Percentiles rank a stretch among this genome's conserved stretches.
Conservation (phyloP, 2,113 vertebrate genomes). For the Peromyscus polionotus region DNA sequence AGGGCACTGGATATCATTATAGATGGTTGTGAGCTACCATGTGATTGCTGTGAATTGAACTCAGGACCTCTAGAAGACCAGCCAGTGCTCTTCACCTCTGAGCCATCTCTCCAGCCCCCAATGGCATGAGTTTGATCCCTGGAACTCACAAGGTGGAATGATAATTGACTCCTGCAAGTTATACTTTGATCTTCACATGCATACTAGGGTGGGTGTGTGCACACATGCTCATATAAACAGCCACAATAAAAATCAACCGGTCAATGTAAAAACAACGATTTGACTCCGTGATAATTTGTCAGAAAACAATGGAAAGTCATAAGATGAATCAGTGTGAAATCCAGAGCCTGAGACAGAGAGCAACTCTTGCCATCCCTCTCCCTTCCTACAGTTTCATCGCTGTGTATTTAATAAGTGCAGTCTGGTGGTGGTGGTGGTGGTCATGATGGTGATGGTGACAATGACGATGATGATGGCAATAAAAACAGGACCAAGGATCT, state of each 20-base stretch:
- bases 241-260: too few species aligned
- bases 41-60: too few species aligned
- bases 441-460: accelerated
- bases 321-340: neutral
- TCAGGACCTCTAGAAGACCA: too few species aligned
- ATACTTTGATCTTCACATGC: neutral
- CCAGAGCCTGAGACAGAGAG: neutral
- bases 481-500: neutral
- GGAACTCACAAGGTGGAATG: neutral
- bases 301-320: neutral
- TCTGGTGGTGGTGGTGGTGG: accelerated
- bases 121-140: neutral
- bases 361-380: accelerated
- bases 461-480: neutral
- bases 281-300: neutral
- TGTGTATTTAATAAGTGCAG: neutral
- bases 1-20: too few species aligned
- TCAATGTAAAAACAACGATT: neutral
- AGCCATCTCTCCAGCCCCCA: too few species aligned
- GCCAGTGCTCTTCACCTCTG: too few species aligned
- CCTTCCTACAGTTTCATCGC: neutral
- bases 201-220: neutral
- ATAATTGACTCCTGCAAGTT: neutral
- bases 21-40: too few species aligned
- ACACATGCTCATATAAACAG: neutral